Evolutionary conservation across 2,797 vertebrate species (phyloP), one percentile per base, ranked within the genome.

Genomic region (Cetoscarus ocellatus): DNA sequence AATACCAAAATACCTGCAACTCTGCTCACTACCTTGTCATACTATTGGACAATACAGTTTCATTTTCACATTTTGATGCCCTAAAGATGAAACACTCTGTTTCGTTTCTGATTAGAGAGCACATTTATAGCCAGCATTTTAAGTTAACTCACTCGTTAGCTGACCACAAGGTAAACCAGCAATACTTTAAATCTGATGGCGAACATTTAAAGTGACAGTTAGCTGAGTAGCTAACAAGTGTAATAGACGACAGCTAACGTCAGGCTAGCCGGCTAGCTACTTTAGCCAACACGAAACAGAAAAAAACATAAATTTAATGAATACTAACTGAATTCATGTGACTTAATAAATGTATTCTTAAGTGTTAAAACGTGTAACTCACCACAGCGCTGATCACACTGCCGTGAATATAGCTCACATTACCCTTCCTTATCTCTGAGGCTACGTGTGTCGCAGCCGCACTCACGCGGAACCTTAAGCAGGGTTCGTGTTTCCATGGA

Each of bases 391-490:
- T 0, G 9, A 36, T 75, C 54, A 76, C 70, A 70, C 80, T 8
- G n/a, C 63, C 18, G 1, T 39, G 3, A 13, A 61, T 9, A 19
- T 10, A 3, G 45, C 36, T 15, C 8, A 19, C 36, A 18, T 8
- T 12, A n/a, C 3, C 14, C n/a, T 56, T 68, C 45, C 45, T 45
- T 51, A 36, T n/a, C 14, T 34, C 51, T 17, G 34, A 8, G 9
- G 9, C 18, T 55, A 27, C 18, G 8, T 17, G 7, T 19, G 18
- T 59, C 6, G 0, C 15, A 50, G 18, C 52, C 5, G 0, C n/a
- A 53, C 44, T 1, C 1, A 0, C 13, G 11, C 67, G 88, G 89
- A 90, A 90, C 86, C 0, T 36, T 79, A n/a, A 0, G 7, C 6
- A 0, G 0, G 0, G 14, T 0, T 0, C 11, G n/a, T 66, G 82